Conservation (phyloP, 2,113 vertebrate species). For the Dryoscopus gambensis region DNA sequence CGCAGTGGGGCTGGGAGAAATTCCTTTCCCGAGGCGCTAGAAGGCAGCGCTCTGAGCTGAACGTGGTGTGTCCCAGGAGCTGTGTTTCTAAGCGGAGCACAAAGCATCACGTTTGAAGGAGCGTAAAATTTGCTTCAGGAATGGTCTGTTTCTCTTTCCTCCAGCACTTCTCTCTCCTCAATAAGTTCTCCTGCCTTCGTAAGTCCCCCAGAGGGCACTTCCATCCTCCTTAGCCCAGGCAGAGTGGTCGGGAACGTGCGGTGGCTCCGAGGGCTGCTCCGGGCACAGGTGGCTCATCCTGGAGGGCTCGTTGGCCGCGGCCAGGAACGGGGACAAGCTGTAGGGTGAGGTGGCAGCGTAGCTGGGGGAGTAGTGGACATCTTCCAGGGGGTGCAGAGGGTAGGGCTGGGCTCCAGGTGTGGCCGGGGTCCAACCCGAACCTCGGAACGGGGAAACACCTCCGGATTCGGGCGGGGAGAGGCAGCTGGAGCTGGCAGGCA, state of each 20-base stretch:
- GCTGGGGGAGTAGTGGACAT: constrained; percentile 77
- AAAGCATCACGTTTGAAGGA: background rate
- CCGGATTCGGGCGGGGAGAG: constrained; percentile 74
- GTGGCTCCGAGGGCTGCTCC: constrained; percentile 69
- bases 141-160: background rate
- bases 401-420: constrained; percentile 77
- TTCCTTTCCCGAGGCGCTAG: background rate
- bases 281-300: constrained; percentile 72
- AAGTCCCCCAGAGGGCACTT: constrained; percentile 78
- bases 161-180: constrained; percentile 35
- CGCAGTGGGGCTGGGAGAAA: background rate
- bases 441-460: constrained; percentile 73
- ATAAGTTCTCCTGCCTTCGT: constrained; percentile 83
- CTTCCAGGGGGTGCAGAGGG: constrained; percentile 83
- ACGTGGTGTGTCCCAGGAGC: background rate
- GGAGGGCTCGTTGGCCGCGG: constrained; percentile 72
- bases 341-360: constrained; percentile 74
- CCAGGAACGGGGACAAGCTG: constrained; percentile 76
- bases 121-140: background rate
- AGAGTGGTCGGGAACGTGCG: constrained; percentile 59
- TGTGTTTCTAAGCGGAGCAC: background rate
- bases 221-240: constrained; percentile 85
- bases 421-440: constrained; percentile 69
- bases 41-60: background rate
- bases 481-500: constrained; percentile 63